Evolutionary conservation across 2,797 vertebrate species (phyloP).

Genomic region (Staurois parvus): DNA sequence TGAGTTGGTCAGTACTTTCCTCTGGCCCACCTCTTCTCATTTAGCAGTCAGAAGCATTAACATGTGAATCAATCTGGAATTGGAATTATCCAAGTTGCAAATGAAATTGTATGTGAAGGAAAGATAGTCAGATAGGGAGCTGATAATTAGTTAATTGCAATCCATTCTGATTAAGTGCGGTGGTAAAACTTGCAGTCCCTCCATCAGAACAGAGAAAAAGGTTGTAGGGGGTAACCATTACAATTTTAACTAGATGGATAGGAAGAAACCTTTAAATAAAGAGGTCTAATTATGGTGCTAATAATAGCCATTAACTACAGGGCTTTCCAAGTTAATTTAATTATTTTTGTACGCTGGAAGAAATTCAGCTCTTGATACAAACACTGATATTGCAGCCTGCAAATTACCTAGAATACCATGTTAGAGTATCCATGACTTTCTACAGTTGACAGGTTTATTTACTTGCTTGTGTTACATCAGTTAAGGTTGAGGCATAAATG

Average conservation of each 20-base stretch:
- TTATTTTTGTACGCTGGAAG: constrained; percentile 55
- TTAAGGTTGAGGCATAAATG: not conserved
- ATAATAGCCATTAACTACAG: constrained; percentile 63
- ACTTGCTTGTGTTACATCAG: not conserved
- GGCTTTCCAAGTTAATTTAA: constrained; percentile 59
- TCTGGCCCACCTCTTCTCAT: not conserved
- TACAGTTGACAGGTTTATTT: constrained; percentile 1
- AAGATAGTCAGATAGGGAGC: constrained; percentile 46
- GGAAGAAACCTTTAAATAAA: constrained; percentile 62
- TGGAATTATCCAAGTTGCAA: constrained; percentile 30
- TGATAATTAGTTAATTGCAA: constrained; percentile 61
- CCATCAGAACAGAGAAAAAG: constrained; percentile 51
- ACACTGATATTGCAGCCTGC: constrained; percentile 26
- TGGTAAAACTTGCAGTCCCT: constrained; percentile 50
- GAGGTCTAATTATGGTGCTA: constrained; percentile 62
- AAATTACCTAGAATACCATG: constrained; percentile 17
- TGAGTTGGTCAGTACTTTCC: not conserved
- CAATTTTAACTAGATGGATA: constrained; percentile 57
- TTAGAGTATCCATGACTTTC: constrained; percentile 15
- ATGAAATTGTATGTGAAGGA: constrained; percentile 26
- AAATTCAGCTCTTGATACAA: constrained; percentile 36
- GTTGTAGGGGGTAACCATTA: constrained; percentile 63
- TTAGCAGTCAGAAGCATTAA: constrained; percentile 6
- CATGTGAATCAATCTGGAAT: constrained; percentile 13
- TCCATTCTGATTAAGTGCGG: constrained; percentile 58